Conservation (phyloP, 2,113 vertebrate genomes). For the Malaclemys terrapin region DNA sequence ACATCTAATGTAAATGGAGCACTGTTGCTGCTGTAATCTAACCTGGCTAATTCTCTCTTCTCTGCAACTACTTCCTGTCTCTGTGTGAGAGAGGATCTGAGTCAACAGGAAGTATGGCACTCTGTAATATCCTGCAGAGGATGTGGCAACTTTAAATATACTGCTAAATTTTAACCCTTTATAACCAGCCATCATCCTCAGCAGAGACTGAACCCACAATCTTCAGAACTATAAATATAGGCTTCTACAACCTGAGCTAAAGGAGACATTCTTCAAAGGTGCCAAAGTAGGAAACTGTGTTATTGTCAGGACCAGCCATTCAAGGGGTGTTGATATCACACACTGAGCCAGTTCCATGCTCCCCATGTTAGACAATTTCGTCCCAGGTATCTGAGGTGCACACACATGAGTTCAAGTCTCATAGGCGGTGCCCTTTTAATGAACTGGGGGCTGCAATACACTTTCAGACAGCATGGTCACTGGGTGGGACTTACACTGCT, state of each 20-base stretch:
- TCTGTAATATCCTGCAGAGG: not conserved
- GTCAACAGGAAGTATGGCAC: not conserved
- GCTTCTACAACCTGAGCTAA: not conserved
- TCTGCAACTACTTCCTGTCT: not conserved
- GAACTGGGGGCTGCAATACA: rapidly evolving
- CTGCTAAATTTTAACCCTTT: not conserved
- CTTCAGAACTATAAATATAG: not conserved
- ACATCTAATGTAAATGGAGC: not conserved
- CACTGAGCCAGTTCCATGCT: not conserved
- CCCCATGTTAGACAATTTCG: not conserved
- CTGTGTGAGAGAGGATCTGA: rapidly evolving
- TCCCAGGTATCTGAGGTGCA: not conserved
- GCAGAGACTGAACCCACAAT: not conserved
- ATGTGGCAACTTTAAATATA: not conserved
- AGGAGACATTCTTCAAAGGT: not conserved
- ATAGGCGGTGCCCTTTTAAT: not conserved
- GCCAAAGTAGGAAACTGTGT: not conserved
- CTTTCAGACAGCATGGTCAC: not conserved
- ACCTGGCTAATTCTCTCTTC: not conserved
- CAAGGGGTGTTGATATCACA: not conserved
- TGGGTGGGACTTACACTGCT: not conserved
- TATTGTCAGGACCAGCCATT: not conserved
- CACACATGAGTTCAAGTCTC: not conserved
- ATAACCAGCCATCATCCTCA: not conserved
- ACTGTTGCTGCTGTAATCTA: rapidly evolving